These are phyloP conservation scores for Mungos mungo DNA, from an alignment of 2,113 vertebrate genomes.

Conservation along the genomic window DNA sequence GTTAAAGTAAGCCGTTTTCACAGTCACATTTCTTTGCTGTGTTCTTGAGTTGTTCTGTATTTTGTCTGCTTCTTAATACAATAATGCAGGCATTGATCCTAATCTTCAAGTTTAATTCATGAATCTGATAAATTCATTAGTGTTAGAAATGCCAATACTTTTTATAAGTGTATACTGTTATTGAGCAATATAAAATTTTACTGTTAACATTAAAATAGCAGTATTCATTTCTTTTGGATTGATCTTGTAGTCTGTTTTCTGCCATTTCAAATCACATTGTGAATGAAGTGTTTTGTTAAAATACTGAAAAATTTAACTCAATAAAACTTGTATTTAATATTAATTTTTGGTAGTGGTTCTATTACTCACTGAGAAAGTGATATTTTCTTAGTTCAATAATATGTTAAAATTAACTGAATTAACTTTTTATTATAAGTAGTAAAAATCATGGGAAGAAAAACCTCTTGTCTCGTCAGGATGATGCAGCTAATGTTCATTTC, in stretches of 20 bases:
- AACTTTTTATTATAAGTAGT: not conserved
- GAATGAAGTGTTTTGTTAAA: slow-evolving; percentile 19
- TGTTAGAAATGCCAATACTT: not conserved
- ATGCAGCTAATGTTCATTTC: not conserved
- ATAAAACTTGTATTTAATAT: not conserved
- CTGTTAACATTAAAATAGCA: not conserved
- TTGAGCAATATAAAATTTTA: not conserved
- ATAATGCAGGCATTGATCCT: not conserved
- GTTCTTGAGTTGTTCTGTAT: not conserved
- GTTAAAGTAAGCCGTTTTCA: slow-evolving; percentile 90
- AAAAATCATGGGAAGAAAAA: not conserved
- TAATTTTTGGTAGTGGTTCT: slow-evolving; percentile 11
- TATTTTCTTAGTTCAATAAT: not conserved
- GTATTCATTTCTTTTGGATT: not conserved
- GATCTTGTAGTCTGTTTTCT: not conserved
- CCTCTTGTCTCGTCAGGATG: not conserved
- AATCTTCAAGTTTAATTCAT: not conserved
- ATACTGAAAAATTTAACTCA: not conserved
- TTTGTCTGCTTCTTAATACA: not conserved
- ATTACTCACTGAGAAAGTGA: not conserved
- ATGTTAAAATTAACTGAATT: slow-evolving; percentile 33
- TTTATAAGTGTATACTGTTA: not conserved
- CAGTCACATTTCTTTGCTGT: not conserved
- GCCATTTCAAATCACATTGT: not conserved
- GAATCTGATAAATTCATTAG: not conserved